Conservation (phyloP, 2,888 invertebrate genomes). For the Cryptocephalus moraei region DNA sequence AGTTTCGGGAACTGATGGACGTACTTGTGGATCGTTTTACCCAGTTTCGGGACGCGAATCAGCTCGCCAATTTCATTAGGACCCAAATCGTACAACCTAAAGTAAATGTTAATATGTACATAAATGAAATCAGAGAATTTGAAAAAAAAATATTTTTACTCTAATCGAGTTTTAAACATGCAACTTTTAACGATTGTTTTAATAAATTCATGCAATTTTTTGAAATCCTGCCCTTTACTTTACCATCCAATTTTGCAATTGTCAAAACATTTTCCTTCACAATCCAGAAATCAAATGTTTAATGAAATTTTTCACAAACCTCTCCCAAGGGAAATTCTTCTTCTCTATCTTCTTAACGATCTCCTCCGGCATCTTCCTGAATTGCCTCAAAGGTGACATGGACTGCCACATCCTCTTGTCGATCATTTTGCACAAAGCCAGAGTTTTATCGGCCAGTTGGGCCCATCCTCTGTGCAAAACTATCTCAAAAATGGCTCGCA, state of each 20-base stretch:
- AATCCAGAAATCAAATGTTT: not conserved
- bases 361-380: slow-evolving; percentile 95
- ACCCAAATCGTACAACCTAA: slow-evolving; percentile 80
- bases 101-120: too few relatives aligned
- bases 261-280: not conserved
- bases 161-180: too few relatives aligned
- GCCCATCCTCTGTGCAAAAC: slow-evolving; percentile 88
- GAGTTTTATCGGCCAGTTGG: slow-evolving; percentile 88
- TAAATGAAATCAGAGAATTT: too few relatives aligned
- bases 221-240: too few relatives aligned
- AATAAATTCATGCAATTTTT: too few relatives aligned
- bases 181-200: too few relatives aligned
- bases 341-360: slow-evolving; percentile 96
- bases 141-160: too few relatives aligned
- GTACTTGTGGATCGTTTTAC: slow-evolving; percentile 92
- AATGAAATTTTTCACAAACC: slow-evolving; percentile 29
- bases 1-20: slow-evolving; percentile 96
- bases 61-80: slow-evolving; percentile 96
- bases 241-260: too few relatives aligned
- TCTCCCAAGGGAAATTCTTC: slow-evolving; percentile 90
- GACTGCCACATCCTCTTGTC: slow-evolving; percentile 99
- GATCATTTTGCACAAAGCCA: slow-evolving; percentile 97
- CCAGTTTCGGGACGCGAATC: slow-evolving; percentile 80
- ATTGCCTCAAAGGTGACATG: slow-evolving; percentile 95
- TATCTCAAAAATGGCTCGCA: slow-evolving; percentile 96